Percentiles rank a stretch among this genome's conserved stretches.
phyloP scores from a whole-genome alignment of 1,140 invertebrate species.

The Solenopsis invicta region DNA sequence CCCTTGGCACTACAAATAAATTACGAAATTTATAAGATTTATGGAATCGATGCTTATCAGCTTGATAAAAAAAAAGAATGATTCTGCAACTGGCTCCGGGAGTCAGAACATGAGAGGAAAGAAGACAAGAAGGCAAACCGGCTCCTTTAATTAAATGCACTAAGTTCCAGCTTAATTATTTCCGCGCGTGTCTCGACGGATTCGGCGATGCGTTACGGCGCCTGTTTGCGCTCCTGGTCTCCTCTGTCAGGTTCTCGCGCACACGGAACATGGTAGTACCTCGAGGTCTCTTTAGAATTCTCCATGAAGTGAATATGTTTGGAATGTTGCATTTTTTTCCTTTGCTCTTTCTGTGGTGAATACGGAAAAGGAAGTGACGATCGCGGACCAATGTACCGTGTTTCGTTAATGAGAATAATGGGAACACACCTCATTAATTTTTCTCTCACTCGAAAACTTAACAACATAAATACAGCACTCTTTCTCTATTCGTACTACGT shows the following conservation, averaged over 20 bases:
- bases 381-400: slow-evolving; percentile 58
- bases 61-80: slow-evolving; percentile 26
- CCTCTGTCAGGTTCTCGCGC: not conserved
- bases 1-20: not conserved
- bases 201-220: slow-evolving; percentile 12
- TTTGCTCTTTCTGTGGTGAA: slow-evolving; percentile 75
- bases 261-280: slow-evolving; percentile 72
- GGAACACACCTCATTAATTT: slow-evolving; percentile 28
- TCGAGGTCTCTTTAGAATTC: slow-evolving; percentile 66
- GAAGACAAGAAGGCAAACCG: slow-evolving; percentile 23
- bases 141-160: slow-evolving; percentile 59
- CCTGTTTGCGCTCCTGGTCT: slow-evolving; percentile 38
- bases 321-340: slow-evolving; percentile 80
- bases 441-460: slow-evolving; percentile 22
- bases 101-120: not conserved
- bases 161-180: slow-evolving; percentile 50
- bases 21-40: slow-evolving; percentile 5
- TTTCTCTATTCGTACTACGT: slow-evolving; percentile 5
- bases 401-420: slow-evolving; percentile 51
- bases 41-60: not conserved
- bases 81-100: slow-evolving; percentile 14
- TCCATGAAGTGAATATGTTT: slow-evolving; percentile 78
- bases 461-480: slow-evolving; percentile 30
- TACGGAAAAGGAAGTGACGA: slow-evolving; percentile 65
- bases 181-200: slow-evolving; percentile 21